Percentiles rank a stretch among this genome's conserved stretches.
Conservation (phyloP, 1,140 invertebrate species). For the Drosophila tsacasi region DNA sequence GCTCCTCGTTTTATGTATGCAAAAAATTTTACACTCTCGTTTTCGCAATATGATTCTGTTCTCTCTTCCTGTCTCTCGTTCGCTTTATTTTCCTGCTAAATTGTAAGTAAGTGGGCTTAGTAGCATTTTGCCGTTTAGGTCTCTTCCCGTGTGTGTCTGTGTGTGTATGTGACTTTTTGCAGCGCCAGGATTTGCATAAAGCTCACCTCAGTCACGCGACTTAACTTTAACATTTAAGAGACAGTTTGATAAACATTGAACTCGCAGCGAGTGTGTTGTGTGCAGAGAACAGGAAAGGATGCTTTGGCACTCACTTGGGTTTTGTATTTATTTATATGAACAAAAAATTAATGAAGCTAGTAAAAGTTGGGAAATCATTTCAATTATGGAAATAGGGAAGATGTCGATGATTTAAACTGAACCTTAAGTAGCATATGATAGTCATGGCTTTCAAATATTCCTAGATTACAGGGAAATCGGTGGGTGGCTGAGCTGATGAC, state of each 20-base stretch:
- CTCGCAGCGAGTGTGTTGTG: conserved; percentile 6
- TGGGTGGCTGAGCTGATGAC: conserved; percentile 27
- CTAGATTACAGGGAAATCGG: background rate
- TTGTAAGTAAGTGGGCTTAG: conserved; percentile 84
- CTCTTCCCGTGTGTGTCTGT: conserved; percentile 25
- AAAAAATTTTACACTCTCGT: conserved; percentile 81
- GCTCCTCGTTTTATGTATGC: conserved; percentile 72
- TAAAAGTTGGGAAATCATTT: background rate
- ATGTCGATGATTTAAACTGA: background rate
- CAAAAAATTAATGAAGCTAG: background rate
- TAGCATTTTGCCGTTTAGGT: conserved; percentile 79
- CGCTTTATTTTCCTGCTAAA: conserved; percentile 69
- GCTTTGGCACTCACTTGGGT: background rate
- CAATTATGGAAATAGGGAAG: background rate
- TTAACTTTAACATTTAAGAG: conserved; percentile 70
- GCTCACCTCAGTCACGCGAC: conserved; percentile 59
- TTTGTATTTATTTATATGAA: background rate
- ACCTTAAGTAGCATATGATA: accelerated
- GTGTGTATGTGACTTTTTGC: conserved; percentile 49
- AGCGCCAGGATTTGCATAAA: conserved; percentile 74
- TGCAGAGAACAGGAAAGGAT: background rate
- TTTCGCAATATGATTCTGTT: conserved; percentile 66
- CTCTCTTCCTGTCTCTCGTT: conserved; percentile 48
- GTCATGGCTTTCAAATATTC: background rate
- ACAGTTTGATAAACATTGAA: conserved; percentile 71